Evolutionary conservation across 2,888 invertebrate genomes (phyloP), one percentile per base, ranked within the genome.

Genomic region (Caenorhabditis sp.): DNA sequence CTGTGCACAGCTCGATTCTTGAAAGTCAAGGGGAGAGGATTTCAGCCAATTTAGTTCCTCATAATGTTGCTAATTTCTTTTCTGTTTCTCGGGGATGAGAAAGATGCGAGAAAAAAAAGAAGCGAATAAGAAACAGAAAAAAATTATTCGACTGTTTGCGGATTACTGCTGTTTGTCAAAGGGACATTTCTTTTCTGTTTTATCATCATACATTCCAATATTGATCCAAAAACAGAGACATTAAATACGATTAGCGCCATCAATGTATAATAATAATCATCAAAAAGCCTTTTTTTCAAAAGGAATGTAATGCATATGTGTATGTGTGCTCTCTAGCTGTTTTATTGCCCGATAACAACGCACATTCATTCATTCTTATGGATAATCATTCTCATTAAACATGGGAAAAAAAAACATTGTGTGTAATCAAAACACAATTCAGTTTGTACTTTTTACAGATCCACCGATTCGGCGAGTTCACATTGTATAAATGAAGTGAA

Each of bases 401-500:
- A 57, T 57, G 58, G 31, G 58, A 43, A 43, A 43, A n/a, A n/a
- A n/a, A n/a, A n/a, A n/a, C n/a, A 43, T 43, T 43, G 12, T 14
- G 14, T 3, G 17, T 14, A 10, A 12, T 3, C 43, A 43, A 17
- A 43, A 43, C 4, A 31, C 31, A 10, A 43, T 43, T 3, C 6
- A 17, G 6, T 3, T 59, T 62, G 21, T 51, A 23, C 23, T 31
- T 59, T 19, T 78, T 84, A 66, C 77, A 84, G 85, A 58, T 60
- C 83, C 0, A 54, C 79, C 24, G 85, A 85, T 55, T 72, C 81
- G 12, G 78, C 77, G 23, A 75, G 77, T 37, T 69, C 76, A 10
- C 83, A 84, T 63, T 86, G 87, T 70, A 76, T 87, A 36, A 77
- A 69, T 26, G 86, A 87, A 51, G 63, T 87, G 60, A 85, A 84